These are phyloP conservation scores for Athrips mouffetella DNA, from an alignment of 2,888 invertebrate species.

Conservation along the genomic window DNA sequence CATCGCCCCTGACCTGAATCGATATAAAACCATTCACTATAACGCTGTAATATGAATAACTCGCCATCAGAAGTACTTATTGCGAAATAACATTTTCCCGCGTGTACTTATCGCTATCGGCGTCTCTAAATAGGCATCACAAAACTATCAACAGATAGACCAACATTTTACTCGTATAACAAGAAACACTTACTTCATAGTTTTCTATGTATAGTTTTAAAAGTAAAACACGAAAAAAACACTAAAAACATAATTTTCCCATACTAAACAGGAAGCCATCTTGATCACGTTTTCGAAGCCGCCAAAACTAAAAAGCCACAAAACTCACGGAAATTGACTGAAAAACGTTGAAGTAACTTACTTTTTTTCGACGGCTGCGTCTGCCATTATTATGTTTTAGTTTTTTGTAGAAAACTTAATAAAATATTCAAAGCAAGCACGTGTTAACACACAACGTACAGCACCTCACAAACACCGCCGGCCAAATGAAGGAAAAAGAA, in stretches of 20 bases:
- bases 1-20: constrained; percentile 18
- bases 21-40: constrained; percentile 1
- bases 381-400: constrained; percentile 79
- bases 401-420: constrained; percentile 40
- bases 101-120: constrained; percentile 50
- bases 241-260: constrained; percentile 44
- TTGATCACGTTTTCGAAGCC: constrained; percentile 73
- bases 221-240: constrained; percentile 24
- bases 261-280: constrained; percentile 75
- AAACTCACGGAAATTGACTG: constrained; percentile 33
- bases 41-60: constrained; percentile 5
- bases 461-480: constrained; percentile 72
- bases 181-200: constrained; percentile 4
- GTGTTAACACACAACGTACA: constrained; percentile 61
- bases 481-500: constrained; percentile 71
- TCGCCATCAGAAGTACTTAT: constrained; percentile 20
- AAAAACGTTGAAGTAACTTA: constrained; percentile 68
- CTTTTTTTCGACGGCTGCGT: constrained; percentile 83
- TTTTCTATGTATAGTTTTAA: constrained; percentile 17
- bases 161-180: constrained; percentile 27
- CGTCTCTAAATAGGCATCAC: constrained; percentile 45
- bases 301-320: constrained; percentile 56
- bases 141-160: constrained; percentile 37
- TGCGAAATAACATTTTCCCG: constrained; percentile 55
- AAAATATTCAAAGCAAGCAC: constrained; percentile 53